Evolutionary conservation across 2,113 vertebrate genomes (phyloP).

Genomic region (Fregetta grallaria): DNA sequence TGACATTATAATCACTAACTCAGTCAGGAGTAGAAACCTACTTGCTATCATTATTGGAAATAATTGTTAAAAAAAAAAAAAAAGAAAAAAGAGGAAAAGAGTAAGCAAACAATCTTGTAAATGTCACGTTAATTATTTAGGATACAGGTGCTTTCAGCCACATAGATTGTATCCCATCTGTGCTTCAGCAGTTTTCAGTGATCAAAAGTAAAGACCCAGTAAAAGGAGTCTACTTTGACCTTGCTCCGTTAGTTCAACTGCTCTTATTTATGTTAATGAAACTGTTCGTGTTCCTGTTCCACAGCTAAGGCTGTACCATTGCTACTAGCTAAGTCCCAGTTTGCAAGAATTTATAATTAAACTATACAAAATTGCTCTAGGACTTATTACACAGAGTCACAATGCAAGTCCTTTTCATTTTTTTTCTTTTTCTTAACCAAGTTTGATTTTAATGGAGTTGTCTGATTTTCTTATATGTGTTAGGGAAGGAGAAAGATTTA

Average conservation of each 20-base stretch:
- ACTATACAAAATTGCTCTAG: not conserved
- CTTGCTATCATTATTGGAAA: conserved; percentile 72
- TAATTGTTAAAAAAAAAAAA: conserved; percentile 68
- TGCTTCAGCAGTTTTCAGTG: not conserved
- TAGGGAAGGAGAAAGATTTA: not conserved
- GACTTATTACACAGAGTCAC: not conserved
- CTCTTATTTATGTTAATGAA: not conserved
- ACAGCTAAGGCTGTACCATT: not conserved
- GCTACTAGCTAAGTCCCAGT: not conserved
- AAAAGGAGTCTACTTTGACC: not conserved
- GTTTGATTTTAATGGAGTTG: not conserved
- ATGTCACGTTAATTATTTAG: conserved; percentile 65
- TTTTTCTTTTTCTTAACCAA: not conserved
- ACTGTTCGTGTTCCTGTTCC: not conserved
- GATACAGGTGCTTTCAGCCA: conserved; percentile 31
- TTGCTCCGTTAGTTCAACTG: not conserved
- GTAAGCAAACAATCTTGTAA: conserved; percentile 51
- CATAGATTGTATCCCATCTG: not conserved
- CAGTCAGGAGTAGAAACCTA: conserved; percentile 64
- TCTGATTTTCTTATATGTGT: not conserved
- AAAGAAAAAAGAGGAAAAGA: not conserved
- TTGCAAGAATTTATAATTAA: not conserved
- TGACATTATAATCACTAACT: conserved; percentile 72
- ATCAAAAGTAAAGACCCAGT: not conserved
- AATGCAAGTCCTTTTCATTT: not conserved